Evolutionary conservation across 2,888 invertebrate species (phyloP), one percentile per base, ranked within the genome.

Genomic region (Drosophila eohydei): DNA sequence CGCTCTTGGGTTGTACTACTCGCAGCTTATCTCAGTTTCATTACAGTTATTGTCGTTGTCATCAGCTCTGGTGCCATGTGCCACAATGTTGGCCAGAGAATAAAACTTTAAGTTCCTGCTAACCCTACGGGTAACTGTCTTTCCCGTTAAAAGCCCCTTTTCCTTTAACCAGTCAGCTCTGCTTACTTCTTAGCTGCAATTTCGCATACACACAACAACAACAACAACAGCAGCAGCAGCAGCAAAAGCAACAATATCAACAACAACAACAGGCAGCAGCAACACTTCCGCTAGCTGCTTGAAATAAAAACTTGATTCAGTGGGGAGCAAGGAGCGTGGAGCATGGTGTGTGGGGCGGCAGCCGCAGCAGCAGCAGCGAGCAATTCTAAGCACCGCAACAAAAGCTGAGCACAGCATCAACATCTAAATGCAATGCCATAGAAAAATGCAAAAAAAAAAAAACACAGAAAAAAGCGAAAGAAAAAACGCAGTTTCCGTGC

Each of bases 31-130:
- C 84, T 82, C 74, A 83, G 89, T 85, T 89, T 85, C 89, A 85
- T 85, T 85, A 85, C 88, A 88, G 83, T 85, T 85, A 85, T 85
- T 88, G 89, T 85, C 89, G 86, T 89, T 85, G 84, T 85, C 84
- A 88, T 89, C 84, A 88, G 90, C 83, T 67, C 63, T 52, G 69
- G 43, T 57, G 65, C 69, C 73, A 81, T 88, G 83, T 88, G 81
- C 81, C 86, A 83, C 83, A 83, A 85, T 88, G 88, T 88, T 82
- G 70, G 64, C 51, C 61, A 63, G 72, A 80, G 66, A 61, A 79
- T 61, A 78, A 80, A 78, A 80, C 79, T 65, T 51, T 44, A 60
- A 68, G 74, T 68, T 78, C 34, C 60, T 68, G 44, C 41, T 48
- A 51, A 44, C 61, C 67, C 78, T 34, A 30, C 74, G 48, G 41